Evolutionary conservation across 2,113 vertebrate genomes (phyloP), one percentile per base, ranked within the genome.

Genomic region (Stercorarius parasiticus): DNA sequence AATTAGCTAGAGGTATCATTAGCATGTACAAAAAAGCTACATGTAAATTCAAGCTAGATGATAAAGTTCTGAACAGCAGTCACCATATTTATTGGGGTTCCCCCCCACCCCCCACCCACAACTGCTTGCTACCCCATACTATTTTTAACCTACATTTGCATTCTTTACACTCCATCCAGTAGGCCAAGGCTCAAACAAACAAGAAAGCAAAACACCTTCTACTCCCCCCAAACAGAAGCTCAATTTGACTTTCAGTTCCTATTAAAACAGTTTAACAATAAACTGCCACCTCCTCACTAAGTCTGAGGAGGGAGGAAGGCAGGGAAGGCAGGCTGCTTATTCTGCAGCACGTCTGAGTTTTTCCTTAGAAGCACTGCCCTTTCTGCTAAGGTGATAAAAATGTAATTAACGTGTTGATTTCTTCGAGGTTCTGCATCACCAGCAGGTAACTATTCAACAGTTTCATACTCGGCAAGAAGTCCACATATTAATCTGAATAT

Each of bases 361-460:
- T 85, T 47, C 67, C 58, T 86, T 30, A 78, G 62, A 80, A 93
- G 81, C 66, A 45, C 73, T 95, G 66, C 36, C 83, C 89, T 84
- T 93, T 77, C 45, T 88, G 71, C 64, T 86, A 72, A 95, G 74
- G 91, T 78, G 84, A 95, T 88, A 94, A 94, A 96, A 93, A 64
- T 36, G 32, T 72, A 87, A 89, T 90, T 93, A 90, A 93, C 64
- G 94, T 79, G 93, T 55, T 94, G 74, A 66, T 47, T 96, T 95
- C 82, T 82, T 77, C 81, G 58, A 85, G 34, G 95, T 91, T 97
- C 93, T 96, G 93, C 94, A 96, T 87, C 70, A 96, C 86, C 89
- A 93, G 83, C 86, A 93, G 62, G 84, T 77, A 94, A 89, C 83
- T 94, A 93, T 89, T 97, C 93, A 91, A 72, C 61, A 82, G 30